These are phyloP conservation scores for Drosophila paracracens DNA, from an alignment of 2,888 invertebrate species.

Conservation along the genomic window DNA sequence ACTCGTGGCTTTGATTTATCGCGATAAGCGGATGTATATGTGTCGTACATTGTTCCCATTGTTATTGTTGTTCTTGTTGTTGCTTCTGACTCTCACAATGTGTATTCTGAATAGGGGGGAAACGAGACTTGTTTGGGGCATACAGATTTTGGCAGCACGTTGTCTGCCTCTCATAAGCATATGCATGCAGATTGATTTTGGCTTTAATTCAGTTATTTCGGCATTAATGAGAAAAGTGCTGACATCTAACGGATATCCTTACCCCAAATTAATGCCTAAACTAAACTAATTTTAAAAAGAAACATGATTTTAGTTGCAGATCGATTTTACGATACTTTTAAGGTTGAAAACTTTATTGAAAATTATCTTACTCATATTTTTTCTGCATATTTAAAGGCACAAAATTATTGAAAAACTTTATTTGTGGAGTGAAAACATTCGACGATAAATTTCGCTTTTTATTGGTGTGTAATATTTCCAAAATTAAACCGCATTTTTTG, in stretches of 20 bases:
- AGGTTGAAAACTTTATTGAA: background rate
- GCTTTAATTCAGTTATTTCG: conserved; percentile 66
- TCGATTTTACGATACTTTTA: background rate
- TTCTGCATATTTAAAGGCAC: too few relatives aligned
- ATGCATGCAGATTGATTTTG: conserved; percentile 73
- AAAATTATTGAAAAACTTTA: background rate
- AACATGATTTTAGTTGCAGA: background rate
- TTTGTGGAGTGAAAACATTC: background rate
- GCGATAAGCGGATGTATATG: conserved; percentile 69
- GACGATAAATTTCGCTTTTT: background rate
- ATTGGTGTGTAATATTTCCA: background rate
- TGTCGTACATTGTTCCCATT: conserved; percentile 46
- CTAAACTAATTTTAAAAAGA: background rate
- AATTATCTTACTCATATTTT: background rate
- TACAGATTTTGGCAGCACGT: conserved; percentile 44
- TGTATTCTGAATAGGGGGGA: conserved; percentile 16
- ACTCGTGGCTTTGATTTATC: conserved; percentile 80
- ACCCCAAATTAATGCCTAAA: background rate
- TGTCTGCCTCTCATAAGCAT: conserved; percentile 45
- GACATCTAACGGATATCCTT: conserved; percentile 1
- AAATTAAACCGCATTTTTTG: background rate
- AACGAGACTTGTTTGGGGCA: conserved; percentile 2
- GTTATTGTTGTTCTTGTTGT: conserved; percentile 25
- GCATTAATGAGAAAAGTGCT: conserved; percentile 39
- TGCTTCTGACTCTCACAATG: conserved; percentile 23